A percentile compares a stretch with the other conserved stretches of the same genome.
phyloP scores from a whole-genome alignment of 2,113 vertebrate genomes.

The Heptranchias perlo region DNA sequence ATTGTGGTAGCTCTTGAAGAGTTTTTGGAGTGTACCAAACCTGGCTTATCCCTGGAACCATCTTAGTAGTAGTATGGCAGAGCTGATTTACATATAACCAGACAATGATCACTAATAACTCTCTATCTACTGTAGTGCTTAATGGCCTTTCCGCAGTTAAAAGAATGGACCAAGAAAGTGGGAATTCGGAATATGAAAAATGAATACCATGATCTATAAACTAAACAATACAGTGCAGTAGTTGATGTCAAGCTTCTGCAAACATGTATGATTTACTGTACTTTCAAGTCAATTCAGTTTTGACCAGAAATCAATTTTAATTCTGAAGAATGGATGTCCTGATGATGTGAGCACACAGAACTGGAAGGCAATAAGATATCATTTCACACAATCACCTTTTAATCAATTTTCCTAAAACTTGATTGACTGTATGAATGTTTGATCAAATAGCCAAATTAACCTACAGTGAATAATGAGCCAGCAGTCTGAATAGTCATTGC shows the following conservation, averaged over 20 bases:
- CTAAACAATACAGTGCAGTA: not conserved
- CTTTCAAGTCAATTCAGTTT: not conserved
- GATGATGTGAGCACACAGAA: not conserved
- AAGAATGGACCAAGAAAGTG: not conserved
- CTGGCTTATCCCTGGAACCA: too few relatives aligned
- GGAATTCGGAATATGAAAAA: not conserved
- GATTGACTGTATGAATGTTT: not conserved
- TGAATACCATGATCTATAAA: not conserved
- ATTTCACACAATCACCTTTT: not conserved
- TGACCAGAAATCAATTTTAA: not conserved
- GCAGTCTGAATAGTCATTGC: not conserved
- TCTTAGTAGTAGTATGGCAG: too few relatives aligned
- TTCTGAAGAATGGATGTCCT: not conserved
- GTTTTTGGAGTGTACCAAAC: too few relatives aligned
- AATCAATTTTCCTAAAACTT: not conserved
- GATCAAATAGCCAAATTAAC: not conserved
- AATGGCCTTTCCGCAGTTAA: not conserved
- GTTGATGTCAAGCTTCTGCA: not conserved
- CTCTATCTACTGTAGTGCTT: not conserved
- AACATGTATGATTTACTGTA: not conserved
- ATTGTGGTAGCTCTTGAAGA: too few relatives aligned
- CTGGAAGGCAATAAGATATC: not conserved
- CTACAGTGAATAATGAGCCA: not conserved
- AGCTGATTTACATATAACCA: too few relatives aligned
- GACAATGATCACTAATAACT: not conserved